phyloP scores from a whole-genome alignment of 2,888 invertebrate genomes.

The Eupithecia tripunctaria region DNA sequence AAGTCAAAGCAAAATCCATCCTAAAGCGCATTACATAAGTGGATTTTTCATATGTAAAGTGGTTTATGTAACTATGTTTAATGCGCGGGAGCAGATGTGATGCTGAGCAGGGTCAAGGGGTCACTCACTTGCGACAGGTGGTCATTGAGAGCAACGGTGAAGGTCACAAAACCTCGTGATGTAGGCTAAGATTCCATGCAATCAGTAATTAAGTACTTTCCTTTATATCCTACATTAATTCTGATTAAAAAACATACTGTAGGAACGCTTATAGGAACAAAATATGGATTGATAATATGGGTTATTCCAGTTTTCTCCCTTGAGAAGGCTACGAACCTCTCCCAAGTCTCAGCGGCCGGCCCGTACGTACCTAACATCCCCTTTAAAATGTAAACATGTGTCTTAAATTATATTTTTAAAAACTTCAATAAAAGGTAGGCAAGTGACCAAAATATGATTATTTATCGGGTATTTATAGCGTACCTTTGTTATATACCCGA shows the following conservation, averaged over 20 bases:
- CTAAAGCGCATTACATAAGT: constrained; percentile 14
- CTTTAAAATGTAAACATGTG: no score
- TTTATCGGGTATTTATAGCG: no score
- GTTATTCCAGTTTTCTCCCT: no score
- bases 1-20: constrained; percentile 12
- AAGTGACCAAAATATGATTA: neutral
- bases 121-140: constrained; percentile 12
- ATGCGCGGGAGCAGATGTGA: constrained; percentile 17
- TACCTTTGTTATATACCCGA: no score
- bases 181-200: neutral
- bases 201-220: neutral
- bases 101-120: constrained; percentile 8
- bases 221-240: no score
- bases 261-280: neutral
- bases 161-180: neutral
- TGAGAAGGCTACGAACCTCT: no score
- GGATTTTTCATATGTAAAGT: constrained; percentile 18
- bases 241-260: no score
- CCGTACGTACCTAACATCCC: no score
- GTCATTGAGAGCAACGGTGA: constrained; percentile 11
- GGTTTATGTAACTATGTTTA: constrained; percentile 30
- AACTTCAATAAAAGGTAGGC: neutral
- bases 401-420: neutral
- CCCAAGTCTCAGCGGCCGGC: no score
- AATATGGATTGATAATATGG: neutral